Conservation (phyloP, 2,888 invertebrate genomes). For the Pristionchus exspectatus region DNA sequence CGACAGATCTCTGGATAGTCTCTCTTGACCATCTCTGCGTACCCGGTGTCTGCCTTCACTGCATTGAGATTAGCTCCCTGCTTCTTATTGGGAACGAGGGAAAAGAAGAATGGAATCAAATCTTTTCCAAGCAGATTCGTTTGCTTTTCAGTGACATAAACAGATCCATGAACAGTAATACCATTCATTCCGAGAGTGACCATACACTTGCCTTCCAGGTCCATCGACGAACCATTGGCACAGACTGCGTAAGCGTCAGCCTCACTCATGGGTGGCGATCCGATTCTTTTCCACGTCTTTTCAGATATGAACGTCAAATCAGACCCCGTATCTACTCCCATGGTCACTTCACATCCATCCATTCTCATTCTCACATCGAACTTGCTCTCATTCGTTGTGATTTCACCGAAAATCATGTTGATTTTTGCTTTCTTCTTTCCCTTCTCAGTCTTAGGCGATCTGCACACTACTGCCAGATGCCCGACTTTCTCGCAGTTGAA, state of each 20-base stretch:
- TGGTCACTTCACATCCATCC: background rate
- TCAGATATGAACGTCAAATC: too few species aligned
- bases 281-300: background rate
- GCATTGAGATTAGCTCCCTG: background rate
- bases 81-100: background rate
- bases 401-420: background rate
- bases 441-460: background rate
- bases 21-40: background rate
- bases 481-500: background rate
- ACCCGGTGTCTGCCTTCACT: background rate
- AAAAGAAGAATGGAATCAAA: background rate
- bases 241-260: background rate
- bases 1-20: background rate
- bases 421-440: background rate
- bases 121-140: slow-evolving; percentile 5
- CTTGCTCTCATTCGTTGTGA: background rate
- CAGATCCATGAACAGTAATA: background rate
- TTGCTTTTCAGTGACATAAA: background rate
- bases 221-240: background rate
- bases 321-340: background rate
- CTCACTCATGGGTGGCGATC: background rate
- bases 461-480: background rate
- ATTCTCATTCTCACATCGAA: background rate
- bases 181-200: background rate
- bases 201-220: background rate